phyloP scores from a whole-genome alignment of 2,113 vertebrate genomes.

The Helogale parvula region DNA sequence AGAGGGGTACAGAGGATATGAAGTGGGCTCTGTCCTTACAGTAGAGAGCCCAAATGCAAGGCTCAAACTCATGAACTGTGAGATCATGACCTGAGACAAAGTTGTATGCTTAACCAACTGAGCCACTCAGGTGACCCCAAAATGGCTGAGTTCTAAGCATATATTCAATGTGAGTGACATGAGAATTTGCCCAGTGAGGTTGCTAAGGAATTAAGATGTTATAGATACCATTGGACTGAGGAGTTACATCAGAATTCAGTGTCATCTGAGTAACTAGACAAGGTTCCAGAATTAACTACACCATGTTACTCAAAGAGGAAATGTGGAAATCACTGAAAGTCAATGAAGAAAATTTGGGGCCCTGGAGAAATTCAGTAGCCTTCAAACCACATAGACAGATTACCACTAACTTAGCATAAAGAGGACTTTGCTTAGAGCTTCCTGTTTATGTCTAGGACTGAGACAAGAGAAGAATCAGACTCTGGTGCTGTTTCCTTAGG shows the following conservation, averaged over 20 bases:
- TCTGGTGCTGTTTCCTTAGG: neutral
- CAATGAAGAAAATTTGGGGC: neutral
- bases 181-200: neutral
- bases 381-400: neutral
- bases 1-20: too few species aligned
- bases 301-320: neutral
- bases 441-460: neutral
- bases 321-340: neutral
- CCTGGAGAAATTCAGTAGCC: neutral
- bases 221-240: neutral
- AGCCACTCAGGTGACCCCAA: neutral
- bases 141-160: neutral
- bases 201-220: neutral
- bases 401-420: neutral
- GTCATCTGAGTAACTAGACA: neutral
- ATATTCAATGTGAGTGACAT: neutral
- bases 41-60: too few species aligned
- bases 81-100: too few species aligned
- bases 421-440: neutral
- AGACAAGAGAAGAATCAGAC: neutral
- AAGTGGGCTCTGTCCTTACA: too few species aligned
- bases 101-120: too few species aligned
- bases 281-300: neutral
- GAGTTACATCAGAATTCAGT: neutral
- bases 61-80: too few species aligned